phyloP scores from a whole-genome alignment of 2,797 vertebrate species.

The Brachymystax lenok region DNA sequence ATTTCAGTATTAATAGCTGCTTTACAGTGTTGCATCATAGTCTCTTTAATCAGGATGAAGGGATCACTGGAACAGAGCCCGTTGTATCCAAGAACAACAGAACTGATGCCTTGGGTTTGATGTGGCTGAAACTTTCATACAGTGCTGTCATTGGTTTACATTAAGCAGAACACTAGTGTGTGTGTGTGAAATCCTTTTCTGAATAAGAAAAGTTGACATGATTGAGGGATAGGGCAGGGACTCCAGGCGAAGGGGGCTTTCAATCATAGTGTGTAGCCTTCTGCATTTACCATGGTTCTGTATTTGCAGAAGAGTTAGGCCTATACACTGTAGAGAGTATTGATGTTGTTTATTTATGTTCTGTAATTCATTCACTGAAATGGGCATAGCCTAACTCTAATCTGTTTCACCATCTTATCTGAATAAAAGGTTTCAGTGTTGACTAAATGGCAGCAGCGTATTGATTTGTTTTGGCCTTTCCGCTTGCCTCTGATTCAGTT shows the following conservation, averaged over 20 bases:
- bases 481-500: conserved; percentile 75
- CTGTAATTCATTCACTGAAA: background rate
- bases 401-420: background rate
- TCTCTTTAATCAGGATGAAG: background rate
- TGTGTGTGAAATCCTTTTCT: background rate
- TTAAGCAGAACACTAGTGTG: background rate
- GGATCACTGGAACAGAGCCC: background rate
- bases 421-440: background rate
- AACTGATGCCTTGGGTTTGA: background rate
- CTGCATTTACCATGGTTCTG: background rate
- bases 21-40: background rate
- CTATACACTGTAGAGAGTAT: background rate
- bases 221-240: background rate
- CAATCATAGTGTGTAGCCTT: background rate
- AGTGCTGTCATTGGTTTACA: background rate
- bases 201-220: background rate
- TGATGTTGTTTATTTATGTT: background rate
- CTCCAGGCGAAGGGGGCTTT: background rate
- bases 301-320: background rate
- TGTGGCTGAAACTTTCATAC: background rate
- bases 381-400: background rate
- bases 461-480: background rate
- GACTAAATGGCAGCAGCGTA: background rate
- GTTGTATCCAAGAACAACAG: background rate
- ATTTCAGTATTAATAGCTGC: background rate